Conservation (phyloP, 2,888 invertebrate species). For the Lasioglossum malachurum region DNA sequence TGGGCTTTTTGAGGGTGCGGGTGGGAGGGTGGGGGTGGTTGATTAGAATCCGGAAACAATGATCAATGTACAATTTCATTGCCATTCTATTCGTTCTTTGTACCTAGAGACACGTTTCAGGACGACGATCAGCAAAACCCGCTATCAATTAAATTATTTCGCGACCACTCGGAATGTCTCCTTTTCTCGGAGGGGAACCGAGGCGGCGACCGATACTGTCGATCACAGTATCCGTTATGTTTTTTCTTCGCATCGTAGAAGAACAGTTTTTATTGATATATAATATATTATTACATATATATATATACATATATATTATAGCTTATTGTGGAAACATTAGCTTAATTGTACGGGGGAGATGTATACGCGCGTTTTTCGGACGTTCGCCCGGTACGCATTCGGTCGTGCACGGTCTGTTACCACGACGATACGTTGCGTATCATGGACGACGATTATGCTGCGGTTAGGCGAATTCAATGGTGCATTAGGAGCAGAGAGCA, state of each 20-base stretch:
- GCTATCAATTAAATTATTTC: constrained; percentile 44
- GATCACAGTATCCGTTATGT: constrained; percentile 23
- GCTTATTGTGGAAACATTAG: constrained; percentile 28
- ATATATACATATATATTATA: constrained; percentile 15
- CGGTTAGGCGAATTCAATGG: constrained; percentile 23
- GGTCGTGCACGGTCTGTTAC: constrained; percentile 9
- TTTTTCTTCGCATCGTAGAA: constrained; percentile 31
- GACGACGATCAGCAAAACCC: not conserved
- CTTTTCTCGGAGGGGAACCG: not conserved
- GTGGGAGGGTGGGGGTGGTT: not conserved
- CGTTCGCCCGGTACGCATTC: not conserved
- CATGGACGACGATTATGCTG: constrained; percentile 19
- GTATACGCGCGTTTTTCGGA: not conserved
- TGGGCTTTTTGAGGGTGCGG: not conserved
- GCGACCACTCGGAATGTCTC: not conserved
- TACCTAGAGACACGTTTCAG: constrained; percentile 18
- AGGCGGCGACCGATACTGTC: not conserved
- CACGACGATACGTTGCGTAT: constrained; percentile 8
- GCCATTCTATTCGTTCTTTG: constrained; percentile 38
- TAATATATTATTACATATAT: constrained; percentile 12
- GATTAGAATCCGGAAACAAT: not conserved
- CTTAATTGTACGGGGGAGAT: constrained; percentile 21
- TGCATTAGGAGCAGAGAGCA: constrained; percentile 43
- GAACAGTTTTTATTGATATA: constrained; percentile 34
- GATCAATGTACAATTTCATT: constrained; percentile 28